Base-by-base conservation (phyloP, 2,888 invertebrate genomes). In the Carabus problematicus region DNA sequence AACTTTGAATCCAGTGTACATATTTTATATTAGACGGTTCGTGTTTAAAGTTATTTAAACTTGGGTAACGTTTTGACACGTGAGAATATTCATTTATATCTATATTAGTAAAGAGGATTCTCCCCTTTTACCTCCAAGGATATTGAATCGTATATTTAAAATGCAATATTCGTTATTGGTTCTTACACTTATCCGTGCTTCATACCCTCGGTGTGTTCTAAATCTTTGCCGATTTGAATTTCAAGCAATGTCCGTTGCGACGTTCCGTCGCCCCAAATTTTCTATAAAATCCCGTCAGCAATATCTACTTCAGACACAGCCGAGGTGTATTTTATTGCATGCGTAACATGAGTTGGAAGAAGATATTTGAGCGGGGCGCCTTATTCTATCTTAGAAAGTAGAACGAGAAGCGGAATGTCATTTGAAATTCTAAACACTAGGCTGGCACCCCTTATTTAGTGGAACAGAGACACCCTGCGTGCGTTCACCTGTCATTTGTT, bases 151-250 rank as follows among this genome's bases (percentile, higher is more conserved):
- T 49, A 66, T 49, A 58, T 58, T 59, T 66, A 66, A 66, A 68
- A 68, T 11, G 60, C 67, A 68, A 68, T 68, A 68, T 68, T 41
- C 52, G 67, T 60, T 47, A 68, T 68, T 68, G 67, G 58, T 60
- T 54, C 67, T 68, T 68, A 60, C 42, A 54, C 67, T 68, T 55
- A 68, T 68, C n/a, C 59, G 42, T 60, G 55, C 55, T 55, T 41
- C 29, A n/a, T 45, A 54, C 64, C 64, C n/a, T 64, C 45, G 39
- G 45, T 29, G 40, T 39, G 56, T 56, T 55, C 72, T 75, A 75
- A 75, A 75, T 74, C 73, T 72, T 71, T 52, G 71, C 14, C 56
- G 75, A 75, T 75, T 75, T 75, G 75, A 75, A 75, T 75, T 74
- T 74, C 74, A 75, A 75, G 72, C 75, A 70, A 58, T 67, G 59